A percentile compares a stretch with the other conserved stretches of the same genome.
These are phyloP conservation scores for Poeciliopsis turneri DNA, from an alignment of 2,797 vertebrate genomes.

Conservation along the genomic window DNA sequence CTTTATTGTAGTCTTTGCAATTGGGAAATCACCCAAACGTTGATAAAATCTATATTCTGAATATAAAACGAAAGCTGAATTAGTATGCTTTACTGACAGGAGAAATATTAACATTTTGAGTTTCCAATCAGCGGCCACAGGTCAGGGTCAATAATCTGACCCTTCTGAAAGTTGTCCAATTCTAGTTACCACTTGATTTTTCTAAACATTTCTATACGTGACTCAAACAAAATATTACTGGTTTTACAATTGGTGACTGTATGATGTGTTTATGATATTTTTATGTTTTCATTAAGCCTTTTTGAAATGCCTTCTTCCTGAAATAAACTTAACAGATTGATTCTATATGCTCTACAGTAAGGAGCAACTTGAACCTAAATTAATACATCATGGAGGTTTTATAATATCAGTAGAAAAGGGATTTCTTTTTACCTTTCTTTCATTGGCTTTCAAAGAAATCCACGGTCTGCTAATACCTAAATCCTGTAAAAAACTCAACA, in stretches of 20 bases:
- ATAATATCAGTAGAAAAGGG: neutral
- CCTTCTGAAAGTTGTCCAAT: neutral
- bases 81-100: neutral
- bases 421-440: neutral
- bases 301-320: no score
- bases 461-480: neutral
- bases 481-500: neutral
- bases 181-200: neutral
- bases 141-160: neutral
- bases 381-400: neutral
- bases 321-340: no score
- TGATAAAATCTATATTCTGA: neutral
- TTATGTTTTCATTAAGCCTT: no score
- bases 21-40: neutral
- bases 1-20: neutral
- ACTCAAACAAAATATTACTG: neutral
- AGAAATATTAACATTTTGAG: neutral
- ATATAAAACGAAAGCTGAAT: neutral
- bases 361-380: neutral
- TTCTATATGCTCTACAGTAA: no score
- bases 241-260: no score
- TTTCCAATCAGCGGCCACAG: neutral
- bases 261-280: no score
- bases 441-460: neutral
- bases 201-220: neutral